Base-by-base conservation (phyloP, 2,888 invertebrate species). In the Colletes collaris region DNA sequence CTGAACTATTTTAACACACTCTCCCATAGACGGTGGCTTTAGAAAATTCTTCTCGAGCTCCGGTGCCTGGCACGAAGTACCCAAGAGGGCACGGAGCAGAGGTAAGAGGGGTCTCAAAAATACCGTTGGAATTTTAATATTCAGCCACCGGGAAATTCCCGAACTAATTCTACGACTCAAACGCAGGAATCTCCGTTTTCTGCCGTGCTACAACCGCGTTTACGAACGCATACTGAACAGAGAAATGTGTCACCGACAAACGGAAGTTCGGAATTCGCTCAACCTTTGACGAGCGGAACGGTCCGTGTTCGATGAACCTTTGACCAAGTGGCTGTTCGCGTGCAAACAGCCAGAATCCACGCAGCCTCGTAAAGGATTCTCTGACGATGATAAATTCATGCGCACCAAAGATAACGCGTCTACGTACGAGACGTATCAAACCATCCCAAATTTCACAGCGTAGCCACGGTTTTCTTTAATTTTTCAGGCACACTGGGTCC, bases 191-290 rank as follows among this genome's bases (percentile, higher is more conserved):
- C 77, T 76, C 63, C 49, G 64, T 78, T 71, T 65, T 58, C 64
- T 40, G 49, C 52, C 72, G 4, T 19, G 77, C 8, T 66, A 65
- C 44, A 37, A 11, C 63, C 55, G 40, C 16, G 44, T 40, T 40
- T 50, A 35, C 69, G 55, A 58, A 64, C 55, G 56, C 50, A 52
- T 66, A 70, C 35, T 55, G 71, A 80, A 75, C 63, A 58, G 50
- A 62, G 79, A 79, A 79, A 81, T 74, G 76, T 76, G 76, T 83
- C 79, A 77, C 81, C 83, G 85, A 84, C 86, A 86, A 86, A 87
- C 86, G 87, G 85, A 87, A 89, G 84, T 89, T 88, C 76, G 86
- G 83, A 89, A 90, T 90, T 88, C 89, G 89, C 90, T 89, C 87
- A 89, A 84, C 86, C 88, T 89, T 89, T 89, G 87, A 87, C 76